Base-by-base conservation (phyloP, 1,140 invertebrate genomes). In the Latrodectus geometricus region DNA sequence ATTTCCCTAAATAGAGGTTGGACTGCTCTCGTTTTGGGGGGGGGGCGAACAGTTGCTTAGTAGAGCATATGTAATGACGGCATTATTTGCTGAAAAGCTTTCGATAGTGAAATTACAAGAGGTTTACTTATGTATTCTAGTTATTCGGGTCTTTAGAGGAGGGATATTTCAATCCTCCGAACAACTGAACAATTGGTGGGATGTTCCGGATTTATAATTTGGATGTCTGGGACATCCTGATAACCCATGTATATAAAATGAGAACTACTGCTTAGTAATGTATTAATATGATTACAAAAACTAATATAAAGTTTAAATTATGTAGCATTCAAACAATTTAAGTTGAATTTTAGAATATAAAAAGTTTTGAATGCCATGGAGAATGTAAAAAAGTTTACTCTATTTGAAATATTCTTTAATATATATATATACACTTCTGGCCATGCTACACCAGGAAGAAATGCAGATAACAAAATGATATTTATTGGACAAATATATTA, bases 1-100 rank as follows among this genome's bases (percentile, higher is more conserved):
- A 73, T 73, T 73, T 49, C 70, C 14, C 70, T 15, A 73, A 76
- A 76, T n/a, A 56, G 74, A 20, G 74, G 50, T 49, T 76, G 49
- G n/a, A 21, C 17, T 54, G 50, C 9, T n/a, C 50, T 20, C 7
- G 49, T n/a, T 56, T 9, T n/a, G 17, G 50, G 74, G 50, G 50
- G 74, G 50, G 20, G 74, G 20, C 14, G 52, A 56, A 54, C 14
- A 17, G n/a, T 50, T 56, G 50, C 20, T 56, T 21, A 21, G 50
- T n/a, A 9, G 21, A 23, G 52, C 50, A 20, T 12, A 12, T 20
- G 20, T 56, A 56, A 56, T 76, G 50, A 56, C 56, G 52, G 20
- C 20, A 76, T 76, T 56, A 76, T 76, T 76, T 76, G 52, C 11
- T 9, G 20, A n/a, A 56, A 21, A 54, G 50, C 12, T 76, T 20